phyloP scores from a whole-genome alignment of 1,140 invertebrate genomes.

The Drosophila teissieri region DNA sequence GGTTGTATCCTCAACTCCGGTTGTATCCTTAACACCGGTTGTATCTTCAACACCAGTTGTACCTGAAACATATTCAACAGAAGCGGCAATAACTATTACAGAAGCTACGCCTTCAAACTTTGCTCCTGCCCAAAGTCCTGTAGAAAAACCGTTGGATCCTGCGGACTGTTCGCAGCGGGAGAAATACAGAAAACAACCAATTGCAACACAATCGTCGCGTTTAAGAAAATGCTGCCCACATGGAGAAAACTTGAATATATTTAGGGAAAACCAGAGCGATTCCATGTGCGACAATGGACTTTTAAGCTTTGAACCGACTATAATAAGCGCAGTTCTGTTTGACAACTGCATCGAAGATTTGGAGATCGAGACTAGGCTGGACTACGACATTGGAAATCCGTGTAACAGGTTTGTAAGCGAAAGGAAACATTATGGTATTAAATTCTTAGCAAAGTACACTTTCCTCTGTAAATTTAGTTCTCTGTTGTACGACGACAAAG shows the following conservation, averaged over 20 bases:
- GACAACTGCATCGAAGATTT: constrained; percentile 82
- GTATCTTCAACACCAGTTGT: background rate
- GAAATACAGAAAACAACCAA: constrained; percentile 59
- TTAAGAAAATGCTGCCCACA: constrained; percentile 76
- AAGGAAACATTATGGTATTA: too few relatives aligned
- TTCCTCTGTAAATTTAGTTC: constrained; percentile 62
- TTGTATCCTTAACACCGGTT: too few relatives aligned
- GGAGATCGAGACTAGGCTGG: constrained; percentile 54
- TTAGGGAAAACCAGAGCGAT: constrained; percentile 71
- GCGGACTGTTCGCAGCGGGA: constrained; percentile 75
- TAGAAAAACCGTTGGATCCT: constrained; percentile 31
- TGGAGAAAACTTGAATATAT: constrained; percentile 73
- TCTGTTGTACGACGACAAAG: constrained; percentile 67
- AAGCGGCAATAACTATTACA: background rate
- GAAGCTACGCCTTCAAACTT: background rate
- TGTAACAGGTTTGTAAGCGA: constrained; percentile 68
- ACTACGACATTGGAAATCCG: constrained; percentile 76
- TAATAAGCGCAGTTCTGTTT: constrained; percentile 71
- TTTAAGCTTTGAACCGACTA: constrained; percentile 57
- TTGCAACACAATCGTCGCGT: constrained; percentile 38
- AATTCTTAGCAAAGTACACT: background rate
- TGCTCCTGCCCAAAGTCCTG: background rate
- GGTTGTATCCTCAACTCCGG: background rate
- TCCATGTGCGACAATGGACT: constrained; percentile 66
- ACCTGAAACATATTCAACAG: constrained; percentile 1